Conservation (phyloP, 2,888 invertebrate genomes). For the Ochlodes sylvanus region DNA sequence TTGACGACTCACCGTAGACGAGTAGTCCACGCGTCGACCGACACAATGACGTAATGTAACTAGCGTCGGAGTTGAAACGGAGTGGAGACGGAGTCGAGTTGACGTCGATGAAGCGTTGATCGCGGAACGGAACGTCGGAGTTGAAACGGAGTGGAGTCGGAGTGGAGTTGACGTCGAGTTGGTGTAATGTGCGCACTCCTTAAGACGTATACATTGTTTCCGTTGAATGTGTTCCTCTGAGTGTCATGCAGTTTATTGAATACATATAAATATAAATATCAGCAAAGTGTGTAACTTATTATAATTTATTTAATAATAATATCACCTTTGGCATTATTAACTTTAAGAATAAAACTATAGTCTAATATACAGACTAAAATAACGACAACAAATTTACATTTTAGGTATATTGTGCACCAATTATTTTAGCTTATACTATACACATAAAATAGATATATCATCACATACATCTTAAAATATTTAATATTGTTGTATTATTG, state of each 20-base stretch:
- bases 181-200: too few relatives aligned
- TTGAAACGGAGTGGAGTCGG: too few relatives aligned
- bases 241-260: slow-evolving; percentile 22
- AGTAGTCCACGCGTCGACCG: too few relatives aligned
- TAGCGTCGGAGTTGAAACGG: too few relatives aligned
- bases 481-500: too few relatives aligned
- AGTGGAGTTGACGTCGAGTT: too few relatives aligned
- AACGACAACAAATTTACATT: slow-evolving; percentile 30
- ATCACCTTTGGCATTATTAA: slow-evolving; percentile 48
- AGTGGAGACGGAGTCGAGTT: too few relatives aligned
- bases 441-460: slow-evolving; percentile 12
- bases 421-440: slow-evolving; percentile 30
- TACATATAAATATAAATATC: neutral
- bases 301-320: slow-evolving; percentile 33
- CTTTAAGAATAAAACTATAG: slow-evolving; percentile 16
- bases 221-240: slow-evolving; percentile 17
- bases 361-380: slow-evolving; percentile 31
- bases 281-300: slow-evolving; percentile 13
- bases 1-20: too few relatives aligned
- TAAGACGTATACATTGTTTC: too few relatives aligned
- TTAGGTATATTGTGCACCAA: slow-evolving; percentile 31
- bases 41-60: too few relatives aligned
- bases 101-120: too few relatives aligned
- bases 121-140: too few relatives aligned
- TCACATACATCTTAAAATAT: slow-evolving; percentile 7